Base-by-base conservation (phyloP, 2,113 vertebrate genomes). In the Tragulus kanchil region DNA sequence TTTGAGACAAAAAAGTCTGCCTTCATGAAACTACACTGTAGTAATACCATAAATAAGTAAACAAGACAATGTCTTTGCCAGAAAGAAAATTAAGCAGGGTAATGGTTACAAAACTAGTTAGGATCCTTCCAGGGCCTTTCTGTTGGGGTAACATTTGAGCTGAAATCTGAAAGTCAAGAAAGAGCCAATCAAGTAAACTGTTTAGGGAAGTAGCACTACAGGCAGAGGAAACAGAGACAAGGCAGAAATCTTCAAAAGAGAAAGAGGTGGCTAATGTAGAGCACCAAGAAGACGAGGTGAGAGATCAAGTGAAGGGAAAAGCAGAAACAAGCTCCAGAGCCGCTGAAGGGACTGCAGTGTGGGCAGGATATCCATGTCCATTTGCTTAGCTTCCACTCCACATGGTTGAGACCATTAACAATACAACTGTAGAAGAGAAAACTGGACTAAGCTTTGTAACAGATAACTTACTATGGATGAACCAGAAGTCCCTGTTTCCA, bases 131-230 rank as follows among this genome's bases (percentile, higher is more conserved):
- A 59, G 81, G 26, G 25, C 14, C 52, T 42, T 94, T 94, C 82
- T 77, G 31, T 84, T 50, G 93, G 71, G 26, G 10, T 85, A 97
- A 79, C 42, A 86, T 28, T 23, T 89, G 54, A 95, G 48, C 25
- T 82, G 21, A 86, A 96, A 94, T 62, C 45, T 86, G 8, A 81
- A 92, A 96, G 78, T 67, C 77, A 91, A 36, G 12, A 59, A 85
- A 97, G 58, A 85, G 65, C 5, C 73, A 81, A 36, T 45, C 26
- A 85, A 69, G 14, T 36, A 56, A 92, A 69, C 64, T 71, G 89
- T 42, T 23, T 88, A 26, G 52, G 10, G 28, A 42, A 94, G 85
- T 28, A 95, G 19, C 16, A 50, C 0, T 84, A 13, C 1, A 82
- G 45, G 8, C 17, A 88, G 31, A 90, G 64, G 5, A 36, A 93